A percentile compares a stretch with the other conserved stretches of the same genome.
Conservation (phyloP, 1,140 invertebrate genomes). For the Anastrepha ludens region DNA sequence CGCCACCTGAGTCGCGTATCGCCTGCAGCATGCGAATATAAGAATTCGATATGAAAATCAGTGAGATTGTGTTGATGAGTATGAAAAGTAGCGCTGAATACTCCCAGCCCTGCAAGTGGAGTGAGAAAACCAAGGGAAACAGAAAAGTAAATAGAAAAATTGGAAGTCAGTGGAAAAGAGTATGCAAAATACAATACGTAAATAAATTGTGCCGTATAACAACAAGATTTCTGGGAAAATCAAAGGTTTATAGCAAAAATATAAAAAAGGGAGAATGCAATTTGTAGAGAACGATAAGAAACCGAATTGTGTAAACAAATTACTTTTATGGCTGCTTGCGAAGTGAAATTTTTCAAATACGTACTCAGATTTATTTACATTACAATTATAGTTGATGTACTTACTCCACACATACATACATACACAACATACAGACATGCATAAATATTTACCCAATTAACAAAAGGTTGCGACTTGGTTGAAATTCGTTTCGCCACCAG, state of each 20-base stretch:
- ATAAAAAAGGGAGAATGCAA: constrained; percentile 1
- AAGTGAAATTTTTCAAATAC: neutral
- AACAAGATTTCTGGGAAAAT: neutral
- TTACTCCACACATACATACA: too few relatives aligned
- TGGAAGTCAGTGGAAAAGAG: constrained; percentile 1
- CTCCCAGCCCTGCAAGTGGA: constrained; percentile 77
- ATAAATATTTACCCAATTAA: too few relatives aligned
- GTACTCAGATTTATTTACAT: too few relatives aligned
- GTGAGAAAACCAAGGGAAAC: constrained; percentile 54
- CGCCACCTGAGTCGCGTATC: constrained; percentile 76
- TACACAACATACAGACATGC: too few relatives aligned
- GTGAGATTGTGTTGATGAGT: constrained; percentile 77
- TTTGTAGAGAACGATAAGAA: neutral
- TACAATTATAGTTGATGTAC: too few relatives aligned
- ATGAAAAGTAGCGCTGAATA: constrained; percentile 79
- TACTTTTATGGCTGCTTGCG: neutral
- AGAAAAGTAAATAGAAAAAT: neutral
- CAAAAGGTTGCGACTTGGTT: too few relatives aligned
- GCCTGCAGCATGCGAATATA: constrained; percentile 78
- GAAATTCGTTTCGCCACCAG: too few relatives aligned
- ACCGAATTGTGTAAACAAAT: constrained; percentile 7
- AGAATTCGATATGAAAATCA: constrained; percentile 79
- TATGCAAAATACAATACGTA: neutral
- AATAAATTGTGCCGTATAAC: neutral
- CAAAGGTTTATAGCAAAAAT: neutral